Conservation (phyloP, 2,113 vertebrate genomes). For the Excalfactoria chinensis region DNA sequence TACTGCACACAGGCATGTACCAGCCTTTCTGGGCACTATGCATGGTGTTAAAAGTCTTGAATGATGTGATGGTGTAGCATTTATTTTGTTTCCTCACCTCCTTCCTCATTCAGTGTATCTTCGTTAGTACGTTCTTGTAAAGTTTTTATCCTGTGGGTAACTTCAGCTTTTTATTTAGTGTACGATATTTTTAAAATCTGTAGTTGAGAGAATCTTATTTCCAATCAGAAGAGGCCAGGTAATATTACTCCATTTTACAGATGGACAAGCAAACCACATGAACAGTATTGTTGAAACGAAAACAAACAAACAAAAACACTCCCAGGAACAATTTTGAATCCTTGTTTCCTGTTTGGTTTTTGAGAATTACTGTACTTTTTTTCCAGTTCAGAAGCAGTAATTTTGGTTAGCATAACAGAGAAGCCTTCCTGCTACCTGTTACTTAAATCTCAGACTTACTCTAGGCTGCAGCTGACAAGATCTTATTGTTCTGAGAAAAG, state of each 20-base stretch:
- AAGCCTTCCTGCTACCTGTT: not conserved
- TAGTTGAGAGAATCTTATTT: not conserved
- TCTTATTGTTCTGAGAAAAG: not conserved
- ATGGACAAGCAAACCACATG: not conserved
- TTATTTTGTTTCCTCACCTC: not conserved
- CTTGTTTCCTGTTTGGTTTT: not conserved
- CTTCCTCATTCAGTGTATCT: not conserved
- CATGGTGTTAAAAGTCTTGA: not conserved
- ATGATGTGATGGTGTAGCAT: rapidly evolving
- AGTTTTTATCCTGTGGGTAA: not conserved
- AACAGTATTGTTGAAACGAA: not conserved
- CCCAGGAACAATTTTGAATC: not conserved
- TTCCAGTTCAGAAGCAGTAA: not conserved
- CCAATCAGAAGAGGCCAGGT: not conserved
- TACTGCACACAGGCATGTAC: not conserved
- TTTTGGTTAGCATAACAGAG: not conserved
- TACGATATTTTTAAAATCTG: not conserved
- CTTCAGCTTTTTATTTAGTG: not conserved
- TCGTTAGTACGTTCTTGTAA: not conserved
- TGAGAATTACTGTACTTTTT: not conserved
- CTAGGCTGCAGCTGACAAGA: not conserved
- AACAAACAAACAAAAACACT: not conserved
- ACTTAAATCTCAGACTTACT: not conserved
- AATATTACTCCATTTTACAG: not conserved
- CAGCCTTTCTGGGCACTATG: not conserved